Conservation (phyloP, 2,797 vertebrate genomes). For the Acrossocheilus wenchowensis region DNA sequence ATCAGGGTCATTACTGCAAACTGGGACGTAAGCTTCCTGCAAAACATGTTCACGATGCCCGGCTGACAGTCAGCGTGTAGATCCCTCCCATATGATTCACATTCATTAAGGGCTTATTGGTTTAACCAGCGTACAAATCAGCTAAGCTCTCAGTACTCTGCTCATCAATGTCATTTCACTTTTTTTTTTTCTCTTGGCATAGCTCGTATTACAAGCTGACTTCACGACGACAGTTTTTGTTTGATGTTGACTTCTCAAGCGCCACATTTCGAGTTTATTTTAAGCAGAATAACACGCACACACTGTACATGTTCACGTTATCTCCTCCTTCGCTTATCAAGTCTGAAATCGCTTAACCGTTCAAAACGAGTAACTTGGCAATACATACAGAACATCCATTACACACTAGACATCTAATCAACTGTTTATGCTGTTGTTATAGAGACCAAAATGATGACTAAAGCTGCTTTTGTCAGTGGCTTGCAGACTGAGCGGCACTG, state of each 20-base stretch:
- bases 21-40: constrained; percentile 30
- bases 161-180: constrained; percentile 65
- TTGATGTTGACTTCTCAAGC: constrained; percentile 68
- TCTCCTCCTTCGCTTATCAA: constrained; percentile 21
- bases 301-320: constrained; percentile 12
- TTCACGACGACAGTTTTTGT: constrained; percentile 81
- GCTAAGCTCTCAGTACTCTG: constrained; percentile 50
- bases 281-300: constrained; percentile 9
- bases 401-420: constrained; percentile 56
- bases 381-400: constrained; percentile 60
- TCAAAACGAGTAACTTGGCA: constrained; percentile 62
- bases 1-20: constrained; percentile 24
- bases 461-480: constrained; percentile 65
- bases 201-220: constrained; percentile 68
- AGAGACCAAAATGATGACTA: constrained; percentile 68
- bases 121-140: constrained; percentile 61
- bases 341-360: constrained; percentile 53
- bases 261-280: constrained; percentile 47
- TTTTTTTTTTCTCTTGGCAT: constrained; percentile 58
- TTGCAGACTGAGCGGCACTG: constrained; percentile 56
- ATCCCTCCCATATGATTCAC: constrained; percentile 56
- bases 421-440: constrained; percentile 66
- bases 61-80: constrained; percentile 29
- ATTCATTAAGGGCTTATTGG: constrained; percentile 62
- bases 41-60: constrained; percentile 43